Base-by-base conservation (phyloP, 2,888 invertebrate species). In the Lysandra bellargus region DNA sequence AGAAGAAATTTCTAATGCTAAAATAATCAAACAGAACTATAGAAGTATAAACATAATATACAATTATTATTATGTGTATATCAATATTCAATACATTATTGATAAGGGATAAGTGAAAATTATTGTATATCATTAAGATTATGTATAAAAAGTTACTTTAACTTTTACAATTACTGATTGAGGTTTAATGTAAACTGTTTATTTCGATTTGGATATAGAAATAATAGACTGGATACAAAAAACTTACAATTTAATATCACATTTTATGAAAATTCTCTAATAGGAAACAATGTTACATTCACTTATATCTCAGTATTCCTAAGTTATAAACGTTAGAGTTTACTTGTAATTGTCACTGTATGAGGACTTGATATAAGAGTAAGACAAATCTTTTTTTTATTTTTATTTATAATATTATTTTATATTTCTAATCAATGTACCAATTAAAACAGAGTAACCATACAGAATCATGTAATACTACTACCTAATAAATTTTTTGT, bases 231-330 rank as follows among this genome's bases (percentile, higher is more conserved):
- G 57, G 64, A 69, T 76, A 78, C 12, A 76, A 53, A 53, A 57
- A 53, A 53, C 81, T 81, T 81, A 81, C 73, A 40, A 60, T 80
- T 77, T 81, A 81, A 79, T 81, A 81, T 81, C 81, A 81, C 81
- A 81, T 81, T 81, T 80, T 74, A 74, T 79, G 64, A 61, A 57
- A 81, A 64, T 72, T 30, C 14, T 75, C 14, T 5, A 49, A 44
- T 57, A 44, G n/a, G 64, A 64, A 64, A 61, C 23, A 23, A 69
- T 69, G 69, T 69, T 33, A 37, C 14, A 69, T 9, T 64, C 30
- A 64, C 23, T 12, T 64, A 30, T 23, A 30, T 23, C 61, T 61
- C 57, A 57, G 57, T 57, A 57, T 14, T 49, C 49, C 49, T 49
- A 49, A 49, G 49, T 5, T 60, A 60, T n/a, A 60, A 60, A 60